Evolutionary conservation across 2,888 invertebrate genomes (phyloP), one percentile per base, ranked within the genome.

Genomic region (Drosophila dives): DNA sequence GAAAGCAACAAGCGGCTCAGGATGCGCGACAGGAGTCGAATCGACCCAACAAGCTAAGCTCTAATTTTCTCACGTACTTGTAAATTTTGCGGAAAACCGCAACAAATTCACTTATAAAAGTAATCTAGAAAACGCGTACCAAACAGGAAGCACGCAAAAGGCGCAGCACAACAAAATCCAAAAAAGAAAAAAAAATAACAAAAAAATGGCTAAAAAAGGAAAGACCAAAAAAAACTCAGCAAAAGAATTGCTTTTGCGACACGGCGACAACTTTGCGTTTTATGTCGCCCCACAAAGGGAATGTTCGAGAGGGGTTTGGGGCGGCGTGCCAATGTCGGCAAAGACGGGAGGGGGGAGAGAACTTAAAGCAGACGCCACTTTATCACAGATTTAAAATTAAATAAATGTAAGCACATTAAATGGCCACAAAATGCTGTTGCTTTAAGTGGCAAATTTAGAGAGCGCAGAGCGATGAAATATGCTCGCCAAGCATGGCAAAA

Each of bases 41-140:
- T 45, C 64, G 40, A 56, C 49, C 62, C 67, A 71, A 73, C 71
- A 72, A 81, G 85, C 85, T 85, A 86, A 86, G 87, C 86, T 83
- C 89, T 86, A 86, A 86, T 86, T 86, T 89, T 86, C 86, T 86
- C 86, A 86, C 86, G 86, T 86, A 86, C 86, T 86, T 89, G 89
- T 86, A 86, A 86, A 86, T 89, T 86, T 86, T 89, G 86, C 86
- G 86, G 86, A 86, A 86, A 86, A 86, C 86, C 86, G 86, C 86
- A 86, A 86, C 86, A 86, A 86, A 86, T 86, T 86, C 89, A 86
- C 86, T 86, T 86, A 86, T 80, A 86, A 86, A 86, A 86, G 86
- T 86, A 86, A 86, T 89, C 89, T 86, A 85, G 89, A 87, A 85
- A 85, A 75, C 88, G 86, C 85, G 85, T 80, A 85, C 81, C 68